Conservation (phyloP, 1,140 invertebrate genomes). For the Drosophila quadrilineata region DNA sequence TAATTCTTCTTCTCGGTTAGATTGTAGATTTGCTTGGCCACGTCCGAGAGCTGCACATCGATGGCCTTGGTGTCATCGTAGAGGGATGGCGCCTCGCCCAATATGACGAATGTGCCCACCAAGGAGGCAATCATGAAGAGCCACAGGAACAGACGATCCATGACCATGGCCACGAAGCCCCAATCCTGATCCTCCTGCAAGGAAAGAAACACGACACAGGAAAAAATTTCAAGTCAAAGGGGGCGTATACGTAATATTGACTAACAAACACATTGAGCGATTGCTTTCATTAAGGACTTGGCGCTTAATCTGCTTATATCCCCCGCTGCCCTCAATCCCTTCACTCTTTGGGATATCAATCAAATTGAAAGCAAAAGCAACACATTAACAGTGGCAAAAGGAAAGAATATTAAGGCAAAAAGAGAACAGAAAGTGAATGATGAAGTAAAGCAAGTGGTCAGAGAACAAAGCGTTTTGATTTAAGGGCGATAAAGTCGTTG, state of each 20-base stretch:
- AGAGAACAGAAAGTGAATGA: conserved; percentile 13
- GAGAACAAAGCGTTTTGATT: conserved; percentile 49
- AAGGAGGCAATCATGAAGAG: conserved; percentile 96
- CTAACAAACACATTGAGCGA: conserved; percentile 57
- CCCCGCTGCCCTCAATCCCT: too few species aligned
- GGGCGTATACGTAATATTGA: conserved; percentile 15
- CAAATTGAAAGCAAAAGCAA: conserved; percentile 49
- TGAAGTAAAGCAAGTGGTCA: conserved; percentile 22
- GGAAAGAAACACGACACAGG: not conserved
- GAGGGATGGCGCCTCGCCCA: conserved; percentile 94
- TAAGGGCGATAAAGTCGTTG: conserved; percentile 11
- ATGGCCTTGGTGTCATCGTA: conserved; percentile 92
- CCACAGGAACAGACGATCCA: conserved; percentile 98
- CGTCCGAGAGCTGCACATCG: conserved; percentile 91
- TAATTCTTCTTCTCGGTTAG: conserved; percentile 81
- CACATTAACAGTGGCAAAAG: conserved; percentile 25
- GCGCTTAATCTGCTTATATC: conserved; percentile 66
- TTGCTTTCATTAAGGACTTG: conserved; percentile 67
- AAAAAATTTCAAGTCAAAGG: too few species aligned
- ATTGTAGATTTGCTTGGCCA: conserved; percentile 86
- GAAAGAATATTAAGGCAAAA: conserved; percentile 20
- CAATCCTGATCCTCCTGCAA: conserved; percentile 97
- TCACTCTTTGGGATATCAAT: conserved; percentile 67
- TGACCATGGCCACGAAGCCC: conserved; percentile 99
- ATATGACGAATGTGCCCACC: conserved; percentile 92